Base-by-base conservation (phyloP, 2,797 vertebrate genomes). In the Nothura maculosa region DNA sequence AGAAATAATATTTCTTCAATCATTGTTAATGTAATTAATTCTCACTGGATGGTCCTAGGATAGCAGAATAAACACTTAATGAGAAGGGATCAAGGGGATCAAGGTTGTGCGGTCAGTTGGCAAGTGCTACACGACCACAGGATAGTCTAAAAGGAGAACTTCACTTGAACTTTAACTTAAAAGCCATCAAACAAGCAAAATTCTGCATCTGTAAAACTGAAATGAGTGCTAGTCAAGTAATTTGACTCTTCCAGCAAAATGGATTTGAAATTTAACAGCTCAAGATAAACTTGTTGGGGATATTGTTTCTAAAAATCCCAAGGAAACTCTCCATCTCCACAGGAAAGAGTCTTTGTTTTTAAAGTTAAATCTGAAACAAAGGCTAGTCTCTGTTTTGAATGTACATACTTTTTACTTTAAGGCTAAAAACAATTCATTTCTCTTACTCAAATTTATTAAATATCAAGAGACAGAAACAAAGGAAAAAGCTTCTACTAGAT, bases 1-100 rank as follows among this genome's bases (percentile, higher is more conserved):
- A 81, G 81, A 93, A 92, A 57, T 40, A 84, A 70, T 20, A 70
- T 77, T 81, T 85, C 48, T 89, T 94, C 61, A 89, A 30, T 87
- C 57, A 55, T 4, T 77, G 12, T 79, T 81, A 66, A 82, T 90
- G 62, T 57, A 88, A 91, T 81, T 76, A 93, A 87, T 90, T 94
- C 91, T 81, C 76, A 67, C 45, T 84, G 66, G 81, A 94, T 78
- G 18, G 24, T 68, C 61, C 28, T 58, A 81, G 61, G 9, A 42
- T 27, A 92, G 48, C 36, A 94, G 54, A 85, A 93, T 85, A 94
- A 87, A 83, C 68, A 89, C 4, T 9, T 27, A 75, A n/a, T 62
- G 62, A 83, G 77, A 62, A 82, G 54, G 52, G 28, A 85, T 55
- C 9, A 81, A 91, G 87, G 28, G 64, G 15, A 64, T 22, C 75